phyloP scores from a whole-genome alignment of 2,797 vertebrate genomes.

The Oophaga sylvatica region DNA sequence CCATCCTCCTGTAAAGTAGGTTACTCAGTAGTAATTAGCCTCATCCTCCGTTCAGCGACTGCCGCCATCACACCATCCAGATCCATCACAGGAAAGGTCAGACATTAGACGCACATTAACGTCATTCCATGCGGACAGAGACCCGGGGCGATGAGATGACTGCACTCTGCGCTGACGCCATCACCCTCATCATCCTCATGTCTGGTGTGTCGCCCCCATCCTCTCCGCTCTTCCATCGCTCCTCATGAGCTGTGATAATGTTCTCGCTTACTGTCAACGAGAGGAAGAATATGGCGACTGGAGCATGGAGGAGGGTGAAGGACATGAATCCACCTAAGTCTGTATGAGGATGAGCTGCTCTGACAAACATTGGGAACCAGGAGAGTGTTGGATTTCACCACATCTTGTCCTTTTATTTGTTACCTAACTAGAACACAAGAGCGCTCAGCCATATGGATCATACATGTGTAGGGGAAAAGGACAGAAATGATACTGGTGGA shows the following conservation, averaged over 20 bases:
- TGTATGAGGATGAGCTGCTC: too few species aligned
- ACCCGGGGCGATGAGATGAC: constrained; percentile 41
- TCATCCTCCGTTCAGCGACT: constrained; percentile 9
- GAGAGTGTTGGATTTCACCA: too few species aligned
- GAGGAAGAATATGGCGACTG: neutral
- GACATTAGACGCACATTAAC: constrained; percentile 55
- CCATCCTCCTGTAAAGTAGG: constrained; percentile 33
- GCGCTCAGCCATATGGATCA: too few species aligned
- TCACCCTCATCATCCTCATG: neutral
- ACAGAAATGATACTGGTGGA: too few species aligned
- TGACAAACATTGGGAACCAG: too few species aligned
- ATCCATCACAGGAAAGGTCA: constrained; percentile 56
- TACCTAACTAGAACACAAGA: too few species aligned
- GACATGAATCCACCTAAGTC: too few species aligned
- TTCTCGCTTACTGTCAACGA: neutral
- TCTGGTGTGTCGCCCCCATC: constrained; percentile 16
- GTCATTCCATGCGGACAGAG: constrained; percentile 22
- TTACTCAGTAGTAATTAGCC: constrained; percentile 54
- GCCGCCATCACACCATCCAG: constrained; percentile 45
- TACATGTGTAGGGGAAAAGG: too few species aligned
- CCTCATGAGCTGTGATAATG: neutral
- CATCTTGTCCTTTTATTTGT: too few species aligned
- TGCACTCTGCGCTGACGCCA: constrained; percentile 52
- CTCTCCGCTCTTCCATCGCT: neutral
- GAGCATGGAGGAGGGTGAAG: too few species aligned